Evolutionary conservation across 2,113 vertebrate genomes (phyloP), one percentile per base, ranked within the genome.

Genomic region (Apodemus speciosus): DNA sequence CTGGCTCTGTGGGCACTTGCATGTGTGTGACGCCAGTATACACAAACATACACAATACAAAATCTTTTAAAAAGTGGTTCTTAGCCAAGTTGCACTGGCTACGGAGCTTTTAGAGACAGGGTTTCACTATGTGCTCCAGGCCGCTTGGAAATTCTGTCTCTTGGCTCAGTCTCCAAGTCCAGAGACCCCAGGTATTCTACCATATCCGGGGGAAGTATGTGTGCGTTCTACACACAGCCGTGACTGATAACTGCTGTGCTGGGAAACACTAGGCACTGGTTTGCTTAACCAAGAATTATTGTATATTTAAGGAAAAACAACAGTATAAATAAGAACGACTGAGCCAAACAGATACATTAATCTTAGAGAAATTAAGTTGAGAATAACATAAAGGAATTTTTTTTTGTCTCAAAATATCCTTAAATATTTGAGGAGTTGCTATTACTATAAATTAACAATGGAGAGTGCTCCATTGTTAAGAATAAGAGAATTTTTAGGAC

Each of bases 281-380:
- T 84, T 25, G 1, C 68, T 81, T 85, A 96, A 93, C 56, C 25
- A 14, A 77, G 68, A 86, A 60, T 90, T 15, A 53, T 27, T 72
- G 51, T 73, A 46, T 91, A 84, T 88, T 88, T 92, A 72, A 85
- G 77, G 46, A 68, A 72, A 88, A 88, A n/a, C 73, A 83, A 30
- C 32, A 69, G 56, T 10, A 6, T 92, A 18, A 89, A 83, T 75
- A 43, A 90, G 46, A 72, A 21, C 79, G 38, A 73, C 27, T 40
- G 80, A 80, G 77, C 32, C 51, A 4, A 80, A 56, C 20, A 56
- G 18, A 25, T 53, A 56, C 38, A 56, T 80, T 80, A 56, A 56
- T 56, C 77, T 80, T 80, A 56, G 35, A 80, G 32, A 80, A 80
- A 80, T 56, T 56, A 79, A 56, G 49, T 76, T 79, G 51, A 53